phyloP scores from a whole-genome alignment of 2,888 invertebrate genomes.

The Spodoptera exigua region DNA sequence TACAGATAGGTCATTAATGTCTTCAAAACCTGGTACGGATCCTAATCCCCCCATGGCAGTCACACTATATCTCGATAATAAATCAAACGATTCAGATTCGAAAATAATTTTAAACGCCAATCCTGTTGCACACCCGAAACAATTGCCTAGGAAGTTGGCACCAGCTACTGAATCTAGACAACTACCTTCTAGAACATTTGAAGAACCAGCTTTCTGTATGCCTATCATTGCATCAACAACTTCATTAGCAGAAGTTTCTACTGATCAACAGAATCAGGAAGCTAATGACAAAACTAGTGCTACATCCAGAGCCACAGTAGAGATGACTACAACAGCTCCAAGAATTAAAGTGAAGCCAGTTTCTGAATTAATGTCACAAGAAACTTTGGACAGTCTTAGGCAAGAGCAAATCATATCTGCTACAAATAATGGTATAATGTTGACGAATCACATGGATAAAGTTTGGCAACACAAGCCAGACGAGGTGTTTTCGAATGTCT shows the following conservation, averaged over 20 bases:
- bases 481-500: slow-evolving; percentile 31
- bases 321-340: slow-evolving; percentile 53
- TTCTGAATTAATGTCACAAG: slow-evolving; percentile 77
- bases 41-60: slow-evolving; percentile 22
- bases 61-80: slow-evolving; percentile 30
- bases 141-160: slow-evolving; percentile 69
- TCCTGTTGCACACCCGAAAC: slow-evolving; percentile 82
- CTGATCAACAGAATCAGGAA: slow-evolving; percentile 28
- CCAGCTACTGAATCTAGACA: slow-evolving; percentile 34
- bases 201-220: slow-evolving; percentile 52
- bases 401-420: slow-evolving; percentile 35
- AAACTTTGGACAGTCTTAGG: slow-evolving; percentile 57
- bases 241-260: slow-evolving; percentile 67
- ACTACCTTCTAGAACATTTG: no score
- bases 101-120: slow-evolving; percentile 67
- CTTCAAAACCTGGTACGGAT: no score
- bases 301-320: slow-evolving; percentile 1
- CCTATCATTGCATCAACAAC: slow-evolving; percentile 78
- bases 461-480: slow-evolving; percentile 25
- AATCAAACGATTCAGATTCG: slow-evolving; percentile 29
- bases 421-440: slow-evolving; percentile 17
- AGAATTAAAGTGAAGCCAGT: slow-evolving; percentile 83
- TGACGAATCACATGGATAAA: slow-evolving; percentile 18
- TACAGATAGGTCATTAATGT: no score
- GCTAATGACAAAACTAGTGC: slow-evolving; percentile 2